Base-by-base conservation (phyloP, 2,888 invertebrate genomes). In the Mesorhabditis belari region DNA sequence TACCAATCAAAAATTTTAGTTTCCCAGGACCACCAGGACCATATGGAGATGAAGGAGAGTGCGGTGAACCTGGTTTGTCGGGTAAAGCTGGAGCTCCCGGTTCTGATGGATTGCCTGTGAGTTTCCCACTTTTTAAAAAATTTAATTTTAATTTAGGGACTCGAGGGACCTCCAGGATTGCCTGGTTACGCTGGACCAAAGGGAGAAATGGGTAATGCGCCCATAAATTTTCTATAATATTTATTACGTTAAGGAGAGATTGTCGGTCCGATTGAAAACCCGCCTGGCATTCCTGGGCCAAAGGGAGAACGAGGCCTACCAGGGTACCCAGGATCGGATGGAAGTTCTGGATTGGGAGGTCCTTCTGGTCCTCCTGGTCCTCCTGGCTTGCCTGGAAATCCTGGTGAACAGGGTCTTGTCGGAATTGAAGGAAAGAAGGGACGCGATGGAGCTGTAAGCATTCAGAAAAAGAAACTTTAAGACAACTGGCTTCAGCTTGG, bases 181-280 rank as follows among this genome's bases (percentile, higher is more conserved):
- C 72, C 71, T 29, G 78, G 78, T 55, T 65, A 67, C 12, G 70
- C 77, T 29, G 79, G 79, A 57, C 55, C 63, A 49, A 77, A 80
- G 67, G 81, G 81, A 65, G 79, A 77, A 53, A 67, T 73, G 54
- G 44, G 44, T 35, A 35, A 35, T 9, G 1, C n/a, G 2, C 12
- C 44, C 12, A 9, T n/a, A 35, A 35, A 17, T 35, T 35, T 9
- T 35, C n/a, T 35, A 9, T 35, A n/a, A 35, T 1, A n/a, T 35
- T n/a, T 17, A 35, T 17, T 17, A 35, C 44, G n/a, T 35, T 35
- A 17, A 35, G 81, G 81, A 62, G 79, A 80, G 60, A 71, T 79
- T 58, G 65, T 74, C 57, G 79, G 79, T n/a, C 78, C 79, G 6
- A 74, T 79, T 70, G 79, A 79, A 62, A 79, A 79, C 53, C 79